phyloP scores from a whole-genome alignment of 2,797 vertebrate genomes.

The Sylvia borin region DNA sequence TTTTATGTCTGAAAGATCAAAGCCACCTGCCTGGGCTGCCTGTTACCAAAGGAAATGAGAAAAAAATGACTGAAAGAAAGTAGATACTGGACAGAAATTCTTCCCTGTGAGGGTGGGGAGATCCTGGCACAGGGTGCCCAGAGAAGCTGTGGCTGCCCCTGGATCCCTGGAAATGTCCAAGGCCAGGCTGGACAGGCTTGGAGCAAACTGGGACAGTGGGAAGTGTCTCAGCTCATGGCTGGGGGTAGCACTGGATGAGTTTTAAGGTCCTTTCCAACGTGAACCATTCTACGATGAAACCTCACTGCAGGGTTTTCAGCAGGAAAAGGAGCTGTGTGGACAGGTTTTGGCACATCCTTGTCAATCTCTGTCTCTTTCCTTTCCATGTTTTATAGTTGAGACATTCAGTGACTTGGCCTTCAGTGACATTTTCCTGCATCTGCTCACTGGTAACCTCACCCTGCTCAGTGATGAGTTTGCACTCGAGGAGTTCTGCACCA shows the following conservation, averaged over 20 bases:
- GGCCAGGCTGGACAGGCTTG: background rate
- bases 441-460: conserved; percentile 91
- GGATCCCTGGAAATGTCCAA: background rate
- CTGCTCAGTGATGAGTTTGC: conserved; percentile 92
- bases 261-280: background rate
- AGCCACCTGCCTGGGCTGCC: background rate
- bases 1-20: background rate
- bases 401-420: conserved; percentile 94
- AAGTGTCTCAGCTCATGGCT: background rate
- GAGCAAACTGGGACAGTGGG: background rate
- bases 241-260: accelerated
- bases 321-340: background rate
- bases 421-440: conserved; percentile 94
- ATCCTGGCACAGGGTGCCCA: background rate
- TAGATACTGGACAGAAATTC: background rate
- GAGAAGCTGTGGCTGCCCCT: background rate
- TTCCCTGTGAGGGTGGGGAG: accelerated
- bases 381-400: conserved; percentile 79
- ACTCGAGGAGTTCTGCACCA: conserved; percentile 90
- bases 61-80: background rate
- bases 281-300: background rate
- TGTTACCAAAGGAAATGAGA: background rate
- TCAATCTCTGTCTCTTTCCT: background rate
- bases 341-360: background rate
- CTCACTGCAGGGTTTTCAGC: background rate